These are phyloP conservation scores for Syngnathus floridae DNA, from an alignment of 2,113 vertebrate genomes.

Conservation along the genomic window DNA sequence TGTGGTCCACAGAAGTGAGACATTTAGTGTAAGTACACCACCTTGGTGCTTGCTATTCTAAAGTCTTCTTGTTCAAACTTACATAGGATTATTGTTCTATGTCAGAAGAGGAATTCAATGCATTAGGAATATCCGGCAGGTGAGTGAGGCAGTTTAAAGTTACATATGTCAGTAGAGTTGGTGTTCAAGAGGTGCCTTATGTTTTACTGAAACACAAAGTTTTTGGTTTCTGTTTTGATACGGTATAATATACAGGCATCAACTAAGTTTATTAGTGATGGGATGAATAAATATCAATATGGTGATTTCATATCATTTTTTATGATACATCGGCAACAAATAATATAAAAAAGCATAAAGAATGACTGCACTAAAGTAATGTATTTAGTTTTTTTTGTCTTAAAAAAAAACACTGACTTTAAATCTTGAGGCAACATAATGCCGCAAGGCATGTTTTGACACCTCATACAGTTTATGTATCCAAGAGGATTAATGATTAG, in stretches of 20 bases:
- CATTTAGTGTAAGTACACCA: background rate
- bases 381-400: too few relatives aligned
- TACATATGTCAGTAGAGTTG: background rate
- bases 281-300: background rate
- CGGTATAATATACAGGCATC: background rate
- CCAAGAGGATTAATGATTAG: too few relatives aligned
- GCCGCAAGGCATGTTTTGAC: too few relatives aligned
- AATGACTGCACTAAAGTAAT: too few relatives aligned
- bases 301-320: too few relatives aligned
- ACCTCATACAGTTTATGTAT: too few relatives aligned
- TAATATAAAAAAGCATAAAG: too few relatives aligned
- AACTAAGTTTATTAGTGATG: too few relatives aligned
- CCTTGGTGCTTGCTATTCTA: background rate
- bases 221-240: background rate
- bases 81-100: background rate
- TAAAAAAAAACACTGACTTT: too few relatives aligned
- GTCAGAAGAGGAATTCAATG: background rate
- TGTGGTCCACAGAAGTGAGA: background rate
- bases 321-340: too few relatives aligned
- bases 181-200: background rate
- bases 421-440: too few relatives aligned
- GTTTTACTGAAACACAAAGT: background rate
- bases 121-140: background rate
- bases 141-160: background rate
- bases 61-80: background rate